phyloP scores from a whole-genome alignment of 92 coral and sea anemone genomes.

The Nematostella vectensis region DNA sequence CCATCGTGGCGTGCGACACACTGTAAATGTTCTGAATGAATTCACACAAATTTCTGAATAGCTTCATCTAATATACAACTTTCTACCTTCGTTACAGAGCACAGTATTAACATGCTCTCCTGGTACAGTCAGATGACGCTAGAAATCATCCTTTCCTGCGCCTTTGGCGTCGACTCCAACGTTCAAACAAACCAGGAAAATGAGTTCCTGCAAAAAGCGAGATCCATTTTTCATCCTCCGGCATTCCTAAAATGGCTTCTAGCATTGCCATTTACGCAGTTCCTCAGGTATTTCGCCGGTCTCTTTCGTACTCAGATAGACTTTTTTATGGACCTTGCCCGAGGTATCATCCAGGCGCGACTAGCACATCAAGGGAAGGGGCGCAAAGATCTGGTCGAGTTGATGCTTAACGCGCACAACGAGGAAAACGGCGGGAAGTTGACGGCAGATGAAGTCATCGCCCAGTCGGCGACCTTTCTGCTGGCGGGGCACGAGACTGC shows the following conservation, averaged over 20 bases:
- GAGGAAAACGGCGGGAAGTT: slow-evolving; percentile 41
- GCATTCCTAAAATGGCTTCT: not conserved
- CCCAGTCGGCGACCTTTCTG: slow-evolving; percentile 37
- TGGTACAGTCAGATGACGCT: slow-evolving; percentile 63
- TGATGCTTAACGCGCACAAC: slow-evolving; percentile 56
- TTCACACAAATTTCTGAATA: too few relatives aligned
- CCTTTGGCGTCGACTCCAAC: slow-evolving; percentile 49
- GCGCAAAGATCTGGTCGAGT: slow-evolving; percentile 46
- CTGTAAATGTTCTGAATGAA: too few relatives aligned
- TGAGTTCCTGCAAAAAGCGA: slow-evolving; percentile 23
- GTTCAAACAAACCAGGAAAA: slow-evolving; percentile 52
- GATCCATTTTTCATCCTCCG: slow-evolving; percentile 31
- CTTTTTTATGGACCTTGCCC: slow-evolving; percentile 25
- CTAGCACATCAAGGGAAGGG: slow-evolving; percentile 20
- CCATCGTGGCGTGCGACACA: too few relatives aligned
- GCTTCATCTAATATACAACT: not conserved
- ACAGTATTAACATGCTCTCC: slow-evolving; percentile 37
- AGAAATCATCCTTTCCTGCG: slow-evolving; percentile 49
- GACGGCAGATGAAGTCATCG: slow-evolving; percentile 39
- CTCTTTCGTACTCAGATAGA: slow-evolving; percentile 9
- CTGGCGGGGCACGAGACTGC: slow-evolving; percentile 55
- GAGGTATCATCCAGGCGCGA: slow-evolving; percentile 33
- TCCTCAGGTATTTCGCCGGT: slow-evolving; percentile 3
- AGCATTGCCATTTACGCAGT: not conserved
- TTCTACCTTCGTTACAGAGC: slow-evolving; percentile 7